A percentile compares a stretch with the other conserved stretches of the same genome.
These are phyloP conservation scores for Psittacus erithacus DNA, from an alignment of 2,113 vertebrate species.

Conservation along the genomic window DNA sequence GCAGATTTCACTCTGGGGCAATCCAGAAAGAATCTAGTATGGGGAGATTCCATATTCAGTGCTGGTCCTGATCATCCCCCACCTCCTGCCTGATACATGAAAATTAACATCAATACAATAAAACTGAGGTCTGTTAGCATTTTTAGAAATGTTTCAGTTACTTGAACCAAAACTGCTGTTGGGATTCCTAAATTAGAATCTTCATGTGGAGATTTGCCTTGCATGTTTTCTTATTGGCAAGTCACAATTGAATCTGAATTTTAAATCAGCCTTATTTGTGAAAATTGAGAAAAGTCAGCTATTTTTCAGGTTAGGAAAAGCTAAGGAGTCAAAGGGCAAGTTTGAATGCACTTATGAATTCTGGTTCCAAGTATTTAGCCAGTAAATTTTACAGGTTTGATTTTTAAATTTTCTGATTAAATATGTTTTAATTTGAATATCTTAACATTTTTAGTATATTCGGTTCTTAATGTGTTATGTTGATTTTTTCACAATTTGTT, in stretches of 20 bases:
- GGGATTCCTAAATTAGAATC: neutral
- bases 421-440: neutral
- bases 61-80: neutral
- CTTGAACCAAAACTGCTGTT: neutral
- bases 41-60: neutral
- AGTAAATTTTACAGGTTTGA: neutral
- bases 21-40: neutral
- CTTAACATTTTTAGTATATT: neutral
- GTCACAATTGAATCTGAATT: neutral
- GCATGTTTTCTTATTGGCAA: neutral
- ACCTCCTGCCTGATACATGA: neutral
- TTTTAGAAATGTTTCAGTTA: neutral
- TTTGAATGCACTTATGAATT: neutral
- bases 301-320: neutral
- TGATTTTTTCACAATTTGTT: neutral
- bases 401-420: neutral
- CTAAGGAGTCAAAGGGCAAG: neutral
- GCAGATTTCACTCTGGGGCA: neutral
- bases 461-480: neutral
- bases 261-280: neutral
- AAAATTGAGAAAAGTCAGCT: neutral
- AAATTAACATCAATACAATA: neutral
- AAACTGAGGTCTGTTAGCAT: neutral
- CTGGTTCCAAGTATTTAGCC: neutral
- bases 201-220: neutral